These are phyloP conservation scores for Podiceps cristatus DNA, from an alignment of 2,113 vertebrate genomes.

Conservation along the genomic window DNA sequence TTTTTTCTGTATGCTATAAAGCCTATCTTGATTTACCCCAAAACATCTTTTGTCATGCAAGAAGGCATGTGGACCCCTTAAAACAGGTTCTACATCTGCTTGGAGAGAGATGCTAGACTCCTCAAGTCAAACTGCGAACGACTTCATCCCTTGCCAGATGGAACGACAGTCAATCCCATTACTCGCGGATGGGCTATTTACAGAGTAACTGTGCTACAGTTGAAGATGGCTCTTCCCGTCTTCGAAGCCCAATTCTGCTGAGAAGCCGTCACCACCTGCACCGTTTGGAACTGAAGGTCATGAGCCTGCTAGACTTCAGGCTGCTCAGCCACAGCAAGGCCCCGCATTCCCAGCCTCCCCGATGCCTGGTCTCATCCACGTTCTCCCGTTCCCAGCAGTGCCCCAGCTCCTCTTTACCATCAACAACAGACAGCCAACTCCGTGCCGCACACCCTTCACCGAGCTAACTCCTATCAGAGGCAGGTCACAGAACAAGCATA, in stretches of 20 bases:
- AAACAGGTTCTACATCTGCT: not conserved
- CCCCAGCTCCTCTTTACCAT: not conserved
- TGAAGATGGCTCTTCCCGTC: not conserved
- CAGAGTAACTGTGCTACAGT: not conserved
- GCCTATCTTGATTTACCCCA: too few species aligned
- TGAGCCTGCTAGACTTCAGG: not conserved
- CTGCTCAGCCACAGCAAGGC: not conserved
- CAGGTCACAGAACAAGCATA: not conserved
- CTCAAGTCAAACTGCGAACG: not conserved
- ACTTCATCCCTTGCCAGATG: not conserved
- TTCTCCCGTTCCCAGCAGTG: not conserved
- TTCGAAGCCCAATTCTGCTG: not conserved
- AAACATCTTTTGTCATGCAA: not conserved
- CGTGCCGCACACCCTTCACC: too few species aligned
- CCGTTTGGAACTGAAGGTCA: not conserved
- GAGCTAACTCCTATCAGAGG: not conserved
- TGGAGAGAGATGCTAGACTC: not conserved
- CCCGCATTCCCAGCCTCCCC: not conserved
- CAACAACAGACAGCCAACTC: not conserved
- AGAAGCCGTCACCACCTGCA: not conserved
- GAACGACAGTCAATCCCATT: not conserved
- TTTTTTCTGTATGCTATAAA: not conserved
- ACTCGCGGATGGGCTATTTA: not conserved
- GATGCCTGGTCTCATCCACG: not conserved
- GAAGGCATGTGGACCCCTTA: not conserved